Base-by-base conservation (phyloP, 2,113 vertebrate genomes). In the Rhegmatorhina hoffmannsi region DNA sequence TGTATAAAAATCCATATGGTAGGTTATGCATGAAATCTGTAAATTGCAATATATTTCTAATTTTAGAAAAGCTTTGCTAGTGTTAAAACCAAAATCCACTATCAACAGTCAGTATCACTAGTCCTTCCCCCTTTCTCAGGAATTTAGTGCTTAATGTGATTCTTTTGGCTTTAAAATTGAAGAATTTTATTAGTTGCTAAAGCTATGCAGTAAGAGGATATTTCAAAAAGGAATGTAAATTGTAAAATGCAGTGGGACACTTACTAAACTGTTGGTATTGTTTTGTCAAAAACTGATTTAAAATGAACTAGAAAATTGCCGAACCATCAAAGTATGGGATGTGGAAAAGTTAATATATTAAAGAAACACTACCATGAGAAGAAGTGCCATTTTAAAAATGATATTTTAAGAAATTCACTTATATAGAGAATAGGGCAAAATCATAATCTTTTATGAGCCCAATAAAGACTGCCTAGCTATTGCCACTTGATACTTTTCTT, bases 381-480 rank as follows among this genome's bases (percentile, higher is more conserved):
- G 43, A 20, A 78, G 79, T 89, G 90, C 83, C 18, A 7, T 84
- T 94, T 92, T 90, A 76, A 93, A 95, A 95, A 96, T 93, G 50
- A 38, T 97, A 95, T 96, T 96, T 96, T 95, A 93, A 95, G 96
- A 94, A 96, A 96, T 93, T 94, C 93, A 95, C 92, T 96, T 96
- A 84, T 95, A 78, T 55, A 91, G 90, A 86, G 87, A 95, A 94
- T 93, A 92, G 74, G 90, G 75, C 84, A 95, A 96, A 96, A 96
- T 94, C 85, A 84, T 96, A 94, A 93, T 95, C 79, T 76, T 93
- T 96, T 96, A 92, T 96, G 89, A 94, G 79, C 47, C 91, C 52
- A 94, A 76, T 97, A 94, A 96, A 96, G 91, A 81, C 84, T 94
- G 72, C 52, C 72, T 94, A 63, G 90, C 85, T 96, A 68, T 56